Evolutionary conservation across 2,888 invertebrate genomes (phyloP).

Genomic region (Ormyrus pomaceus): DNA sequence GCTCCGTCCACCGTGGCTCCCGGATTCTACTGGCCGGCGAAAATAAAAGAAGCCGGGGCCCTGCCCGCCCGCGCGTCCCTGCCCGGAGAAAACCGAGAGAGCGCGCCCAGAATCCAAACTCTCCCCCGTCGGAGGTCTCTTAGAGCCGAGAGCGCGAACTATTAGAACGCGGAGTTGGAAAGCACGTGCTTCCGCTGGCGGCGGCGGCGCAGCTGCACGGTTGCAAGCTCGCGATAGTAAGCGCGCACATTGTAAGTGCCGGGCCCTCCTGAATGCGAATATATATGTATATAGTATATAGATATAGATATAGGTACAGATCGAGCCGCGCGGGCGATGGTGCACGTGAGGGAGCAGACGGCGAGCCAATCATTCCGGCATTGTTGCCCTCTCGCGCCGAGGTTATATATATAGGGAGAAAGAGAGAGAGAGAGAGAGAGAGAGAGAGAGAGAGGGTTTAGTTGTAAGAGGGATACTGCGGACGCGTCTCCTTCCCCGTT

Average conservation of each 20-base stretch:
- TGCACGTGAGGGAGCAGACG: constrained; percentile 62
- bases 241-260: constrained; percentile 65
- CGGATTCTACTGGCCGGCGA: not conserved
- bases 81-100: too few species aligned
- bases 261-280: constrained; percentile 59
- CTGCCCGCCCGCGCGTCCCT: too few species aligned
- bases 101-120: not conserved
- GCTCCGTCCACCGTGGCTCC: not conserved
- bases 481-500: not conserved
- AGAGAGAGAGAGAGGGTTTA: not conserved
- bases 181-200: constrained; percentile 39
- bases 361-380: constrained; percentile 71
- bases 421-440: not conserved
- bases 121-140: not conserved
- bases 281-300: too few species aligned
- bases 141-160: not conserved
- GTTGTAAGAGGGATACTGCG: constrained; percentile 36
- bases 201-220: constrained; percentile 55
- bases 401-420: not conserved
- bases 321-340: constrained; percentile 9
- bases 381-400: constrained; percentile 61
- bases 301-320: too few species aligned
- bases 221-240: constrained; percentile 65
- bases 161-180: constrained; percentile 25
- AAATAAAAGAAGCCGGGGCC: not conserved